Evolutionary conservation across 2,113 vertebrate species (phyloP), one percentile per base, ranked within the genome.

Genomic region (Pogonocichla stellata): DNA sequence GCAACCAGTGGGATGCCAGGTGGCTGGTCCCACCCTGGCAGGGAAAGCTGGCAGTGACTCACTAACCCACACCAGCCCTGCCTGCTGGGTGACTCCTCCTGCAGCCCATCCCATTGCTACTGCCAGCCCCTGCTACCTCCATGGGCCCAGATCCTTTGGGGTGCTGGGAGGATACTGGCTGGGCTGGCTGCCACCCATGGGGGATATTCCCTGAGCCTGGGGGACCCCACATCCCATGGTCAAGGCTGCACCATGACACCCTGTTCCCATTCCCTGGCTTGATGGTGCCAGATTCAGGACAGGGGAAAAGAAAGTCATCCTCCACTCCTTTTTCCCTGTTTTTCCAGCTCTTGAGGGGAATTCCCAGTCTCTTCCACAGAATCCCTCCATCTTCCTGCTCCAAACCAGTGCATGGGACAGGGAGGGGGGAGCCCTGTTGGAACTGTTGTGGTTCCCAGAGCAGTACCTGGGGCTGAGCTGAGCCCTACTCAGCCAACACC

Each of bases 41-140:
- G 87, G 36, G 88, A 95, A 96, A 96, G 78, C 78, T 94, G 71
- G 28, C 2, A 12, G 23, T 96, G 81, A 92, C 79, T 94, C 81
- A 93, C 26, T 3, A 3, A 3, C 29, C 70, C 70, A 60, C 5
- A 1, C 57, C 7, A 10, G 57, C 81, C 45, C 53, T 91, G 62
- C 90, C 80, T 86, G 80, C 64, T 18, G 4, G 47, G 51, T 5
- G 2, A 65, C 80, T 86, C 56, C 69, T 94, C 54, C 75, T 4
- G 17, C 67, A 80, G 28, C 31, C 57, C 1, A 2, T 64, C 34
- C 54, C 17, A 7, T 24, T 31, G 38, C 24, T 48, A 9, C 42
- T 9, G 3, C 31, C 40, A 47, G 62, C 24, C 16, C 22, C 36
- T 79, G 45, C 0, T 2, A 29, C 24, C 14, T 67, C 43, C 16